phyloP scores from a whole-genome alignment of 2,888 invertebrate genomes.

The Elmis aenea region DNA sequence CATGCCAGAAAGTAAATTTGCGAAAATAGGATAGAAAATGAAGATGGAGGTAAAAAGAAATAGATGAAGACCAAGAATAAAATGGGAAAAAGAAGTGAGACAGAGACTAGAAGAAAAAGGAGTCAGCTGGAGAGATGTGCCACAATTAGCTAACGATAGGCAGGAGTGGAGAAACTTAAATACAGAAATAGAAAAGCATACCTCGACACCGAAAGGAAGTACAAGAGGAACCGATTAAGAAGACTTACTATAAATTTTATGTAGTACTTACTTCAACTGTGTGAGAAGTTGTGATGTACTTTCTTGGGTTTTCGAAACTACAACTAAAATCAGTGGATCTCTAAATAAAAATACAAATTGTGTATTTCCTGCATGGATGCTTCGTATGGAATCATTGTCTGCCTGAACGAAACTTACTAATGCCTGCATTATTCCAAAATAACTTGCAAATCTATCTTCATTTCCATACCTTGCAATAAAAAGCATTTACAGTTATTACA shows the following conservation, averaged over 20 bases:
- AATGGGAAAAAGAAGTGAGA: too few relatives aligned
- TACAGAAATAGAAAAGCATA: too few relatives aligned
- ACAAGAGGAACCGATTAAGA: too few relatives aligned
- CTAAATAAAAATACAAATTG: slow-evolving; percentile 88
- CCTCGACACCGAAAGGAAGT: too few relatives aligned
- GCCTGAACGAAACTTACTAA: slow-evolving; percentile 85
- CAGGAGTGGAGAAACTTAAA: too few relatives aligned
- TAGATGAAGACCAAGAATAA: too few relatives aligned
- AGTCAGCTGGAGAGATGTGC: too few relatives aligned
- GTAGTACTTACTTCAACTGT: slow-evolving; percentile 72
- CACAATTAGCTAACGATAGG: too few relatives aligned
- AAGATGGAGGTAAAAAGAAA: too few relatives aligned
- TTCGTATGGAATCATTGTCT: slow-evolving; percentile 78
- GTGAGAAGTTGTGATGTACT: slow-evolving; percentile 77
- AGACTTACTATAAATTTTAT: not conserved
- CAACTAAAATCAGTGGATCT: slow-evolving; percentile 87
- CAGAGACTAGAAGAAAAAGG: too few relatives aligned
- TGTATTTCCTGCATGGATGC: slow-evolving; percentile 79
- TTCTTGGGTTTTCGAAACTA: slow-evolving; percentile 77
- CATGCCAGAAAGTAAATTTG: too few relatives aligned
- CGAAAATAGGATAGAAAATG: too few relatives aligned
- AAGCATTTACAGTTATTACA: slow-evolving; percentile 18
- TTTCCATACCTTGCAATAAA: slow-evolving; percentile 73
- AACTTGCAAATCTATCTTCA: slow-evolving; percentile 89
- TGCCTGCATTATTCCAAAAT: slow-evolving; percentile 94